Evolutionary conservation across 2,888 invertebrate genomes (phyloP).

Genomic region (Andricus quercusramuli): DNA sequence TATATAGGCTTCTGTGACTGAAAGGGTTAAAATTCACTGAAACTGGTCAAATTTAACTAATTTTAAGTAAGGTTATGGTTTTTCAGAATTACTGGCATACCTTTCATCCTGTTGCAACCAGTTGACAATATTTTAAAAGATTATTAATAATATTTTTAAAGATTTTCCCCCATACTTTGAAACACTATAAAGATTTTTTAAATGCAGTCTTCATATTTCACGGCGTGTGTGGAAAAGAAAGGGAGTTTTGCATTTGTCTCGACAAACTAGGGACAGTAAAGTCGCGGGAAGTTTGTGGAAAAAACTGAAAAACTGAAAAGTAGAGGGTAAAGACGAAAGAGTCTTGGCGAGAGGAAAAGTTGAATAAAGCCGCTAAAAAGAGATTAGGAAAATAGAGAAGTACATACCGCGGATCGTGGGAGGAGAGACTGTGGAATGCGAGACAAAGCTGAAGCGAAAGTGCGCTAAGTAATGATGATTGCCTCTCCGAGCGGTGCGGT

Average conservation of each 20-base stretch:
- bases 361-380: conserved; percentile 38
- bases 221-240: conserved; percentile 11
- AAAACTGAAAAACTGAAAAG: conserved; percentile 3
- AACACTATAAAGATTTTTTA: not conserved
- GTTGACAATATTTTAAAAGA: too few species aligned
- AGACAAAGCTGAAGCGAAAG: conserved; percentile 38
- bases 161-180: not conserved
- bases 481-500: conserved; percentile 18
- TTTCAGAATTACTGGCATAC: too few species aligned
- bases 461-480: conserved; percentile 49
- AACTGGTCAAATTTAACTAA: too few species aligned
- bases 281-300: conserved; percentile 16
- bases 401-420: conserved; percentile 43
- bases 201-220: not conserved
- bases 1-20: too few species aligned
- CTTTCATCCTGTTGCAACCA: not conserved
- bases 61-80: too few species aligned
- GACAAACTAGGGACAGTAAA: conserved; percentile 17
- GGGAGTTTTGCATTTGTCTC: conserved; percentile 11
- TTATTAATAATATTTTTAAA: not conserved
- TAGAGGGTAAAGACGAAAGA: conserved; percentile 26
- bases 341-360: conserved; percentile 30
- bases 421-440: conserved; percentile 23
- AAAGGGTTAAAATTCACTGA: too few species aligned
- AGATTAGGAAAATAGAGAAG: conserved; percentile 42